Base-by-base conservation (phyloP, 2,113 vertebrate genomes). In the Nesogale talazaci region DNA sequence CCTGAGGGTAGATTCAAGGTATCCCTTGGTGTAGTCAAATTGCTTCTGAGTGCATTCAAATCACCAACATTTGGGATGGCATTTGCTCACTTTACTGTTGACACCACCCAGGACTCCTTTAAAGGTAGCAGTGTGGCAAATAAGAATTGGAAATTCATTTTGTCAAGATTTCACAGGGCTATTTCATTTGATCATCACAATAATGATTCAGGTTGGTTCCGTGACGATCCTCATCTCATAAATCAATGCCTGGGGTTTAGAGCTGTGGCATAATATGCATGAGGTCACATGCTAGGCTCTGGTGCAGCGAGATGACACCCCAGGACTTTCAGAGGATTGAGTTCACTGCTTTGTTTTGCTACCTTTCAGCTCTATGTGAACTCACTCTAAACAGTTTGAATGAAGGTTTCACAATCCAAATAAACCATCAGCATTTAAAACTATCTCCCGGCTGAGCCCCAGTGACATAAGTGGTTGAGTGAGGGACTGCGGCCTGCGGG, bases 321-420 rank as follows among this genome's bases (percentile, higher is more conserved):
- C 42, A n/a, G 81, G 34, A 34, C 6, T 14, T 11, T 38, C 2
- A 2, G 34, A 89, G 34, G 40, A 34, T 38, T 63, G 63, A 57
- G 3, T 40, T 82, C 63, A 83, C 16, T 16, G 40, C 69, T 34
- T 8, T n/a, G 42, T 46, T 22, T 77, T n/a, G 42, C 61, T 29
- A 86, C n/a, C 6, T 63, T 77, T 65, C 72, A 63, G 81, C 20
- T 84, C 87, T 83, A 59, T 56, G 56, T 27, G 75, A 95, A 97
- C 65, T 76, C 89, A 36, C 90, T 61, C 85, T 81, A 0, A 15
- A 74, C 31, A 42, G 74, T 80, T 95, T 65, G 94, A 40, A 88
- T 38, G 38, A 96, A 84, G 27, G 3, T 52, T 91, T 81, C 40
- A 29, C 27, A 83, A 83, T 91, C 63, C 78, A 92, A 93, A 86